Evolutionary conservation across 2,888 invertebrate genomes (phyloP).

Genomic region (Tenthredo amoena): DNA sequence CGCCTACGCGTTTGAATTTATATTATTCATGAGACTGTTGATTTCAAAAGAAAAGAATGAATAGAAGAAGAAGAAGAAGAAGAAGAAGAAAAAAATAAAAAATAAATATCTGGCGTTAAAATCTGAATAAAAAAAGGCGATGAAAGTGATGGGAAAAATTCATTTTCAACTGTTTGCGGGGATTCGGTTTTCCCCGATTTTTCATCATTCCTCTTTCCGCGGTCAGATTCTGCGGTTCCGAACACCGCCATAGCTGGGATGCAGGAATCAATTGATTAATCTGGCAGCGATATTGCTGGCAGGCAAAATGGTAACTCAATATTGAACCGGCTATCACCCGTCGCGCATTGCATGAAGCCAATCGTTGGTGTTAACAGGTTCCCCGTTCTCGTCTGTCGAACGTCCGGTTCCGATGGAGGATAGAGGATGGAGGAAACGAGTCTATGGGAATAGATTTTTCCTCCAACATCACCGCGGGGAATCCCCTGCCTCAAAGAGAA

Average conservation of each 20-base stretch:
- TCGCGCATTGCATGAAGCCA: conserved; percentile 29
- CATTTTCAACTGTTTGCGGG: background rate
- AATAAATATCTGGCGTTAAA: background rate
- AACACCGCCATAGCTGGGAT: conserved; percentile 18
- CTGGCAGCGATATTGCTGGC: conserved; percentile 30
- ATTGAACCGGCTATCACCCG: conserved; percentile 37
- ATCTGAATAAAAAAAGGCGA: background rate
- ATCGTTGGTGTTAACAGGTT: conserved; percentile 62
- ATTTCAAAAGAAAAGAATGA: background rate
- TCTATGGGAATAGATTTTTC: conserved; percentile 23
- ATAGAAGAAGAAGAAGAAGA: too few relatives aligned
- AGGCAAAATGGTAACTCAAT: conserved; percentile 46
- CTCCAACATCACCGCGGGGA: conserved; percentile 2
- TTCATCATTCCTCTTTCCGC: background rate
- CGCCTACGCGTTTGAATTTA: background rate
- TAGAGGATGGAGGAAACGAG: conserved; percentile 22
- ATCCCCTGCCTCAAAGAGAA: background rate
- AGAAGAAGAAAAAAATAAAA: background rate
- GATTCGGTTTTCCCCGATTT: background rate
- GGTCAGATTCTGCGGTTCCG: conserved; percentile 6
- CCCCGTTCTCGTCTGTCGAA: conserved; percentile 62
- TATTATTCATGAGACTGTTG: background rate
- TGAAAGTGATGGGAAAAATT: background rate
- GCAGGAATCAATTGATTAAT: conserved; percentile 44
- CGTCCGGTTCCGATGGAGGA: conserved; percentile 58